Percentiles rank a stretch among this genome's conserved stretches.
phyloP scores from a whole-genome alignment of 2,797 vertebrate genomes.

The Esox lucius region DNA sequence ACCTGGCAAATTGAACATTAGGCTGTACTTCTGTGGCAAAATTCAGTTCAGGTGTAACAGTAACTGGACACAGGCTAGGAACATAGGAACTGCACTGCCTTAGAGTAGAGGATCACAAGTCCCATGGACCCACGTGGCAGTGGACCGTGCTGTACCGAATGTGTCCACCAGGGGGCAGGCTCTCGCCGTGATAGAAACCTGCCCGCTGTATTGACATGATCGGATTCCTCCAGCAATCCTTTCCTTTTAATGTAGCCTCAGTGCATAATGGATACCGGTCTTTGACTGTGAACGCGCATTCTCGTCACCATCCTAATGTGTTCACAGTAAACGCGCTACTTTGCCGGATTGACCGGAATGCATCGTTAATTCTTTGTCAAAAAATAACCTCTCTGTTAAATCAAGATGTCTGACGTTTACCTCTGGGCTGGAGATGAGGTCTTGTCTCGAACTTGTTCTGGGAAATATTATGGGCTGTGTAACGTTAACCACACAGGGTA shows the following conservation, averaged over 20 bases:
- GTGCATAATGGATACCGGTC: slow-evolving; percentile 34
- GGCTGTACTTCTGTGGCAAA: too few relatives aligned
- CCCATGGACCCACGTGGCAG: slow-evolving; percentile 11
- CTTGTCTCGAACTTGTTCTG: too few relatives aligned
- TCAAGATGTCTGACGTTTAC: neutral
- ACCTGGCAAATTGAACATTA: too few relatives aligned
- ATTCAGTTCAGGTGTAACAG: too few relatives aligned
- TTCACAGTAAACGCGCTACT: slow-evolving; percentile 25
- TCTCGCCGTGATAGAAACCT: slow-evolving; percentile 51
- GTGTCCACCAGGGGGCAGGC: slow-evolving; percentile 70
- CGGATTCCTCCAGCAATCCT: neutral
- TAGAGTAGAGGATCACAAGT: too few relatives aligned
- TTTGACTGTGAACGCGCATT: slow-evolving; percentile 31
- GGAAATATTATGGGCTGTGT: too few relatives aligned
- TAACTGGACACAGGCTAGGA: too few relatives aligned
- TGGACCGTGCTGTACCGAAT: slow-evolving; percentile 5
- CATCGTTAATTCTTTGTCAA: slow-evolving; percentile 9
- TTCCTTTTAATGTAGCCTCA: slow-evolving; percentile 6
- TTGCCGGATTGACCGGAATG: slow-evolving; percentile 19
- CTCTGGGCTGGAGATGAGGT: neutral
- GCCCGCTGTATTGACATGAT: too few relatives aligned
- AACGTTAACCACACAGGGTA: too few relatives aligned
- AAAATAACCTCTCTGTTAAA: neutral
- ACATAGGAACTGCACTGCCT: too few relatives aligned
- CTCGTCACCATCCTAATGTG: slow-evolving; percentile 11